Base-by-base conservation (phyloP, 1,140 invertebrate genomes). In the Cotesia glomerata region DNA sequence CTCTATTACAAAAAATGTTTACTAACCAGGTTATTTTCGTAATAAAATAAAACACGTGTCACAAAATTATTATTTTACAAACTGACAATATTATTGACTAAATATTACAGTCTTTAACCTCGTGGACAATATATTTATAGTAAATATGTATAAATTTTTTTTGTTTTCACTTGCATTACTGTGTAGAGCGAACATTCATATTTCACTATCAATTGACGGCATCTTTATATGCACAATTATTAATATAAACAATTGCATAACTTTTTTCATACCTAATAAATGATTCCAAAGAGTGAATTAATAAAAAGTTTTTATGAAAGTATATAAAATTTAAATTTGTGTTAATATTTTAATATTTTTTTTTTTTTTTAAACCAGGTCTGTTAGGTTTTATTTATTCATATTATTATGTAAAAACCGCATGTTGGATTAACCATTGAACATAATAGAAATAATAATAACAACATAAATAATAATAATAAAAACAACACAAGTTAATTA, bases 61-160 rank as follows among this genome's bases (percentile, higher is more conserved):
- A 45, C 39, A 45, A 45, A 45, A 45, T 45, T 45, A 9, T 54
- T 18, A n/a, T 14, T 54, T n/a, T 54, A 26, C 18, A 58, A 3
- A 4, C 18, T 58, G 56, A 58, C 26, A 18, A 58, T 58, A 18
- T 58, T 58, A 26, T 26, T 58, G 0, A 58, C 18, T 4, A 26
- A 69, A 2, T 58, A 49, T 49, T 69, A 59, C 26, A 45, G 39
- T 69, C 35, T 69, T 69, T 69, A 69, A 69, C 14, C 68, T 61
- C 26, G 68, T 69, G 18, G 62, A 69, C 45, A 69, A 69, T 58
- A 69, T 69, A 61, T 61, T 69, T 62, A 13, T 13, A 26, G 26
- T 35, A 3, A n/a, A 11, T 11, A 26, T 16, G 11, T 54, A 5
- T 54, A n/a, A 7, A 3, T 7, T 54, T 54, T 54, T 54, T 54